These are phyloP conservation scores for Brachyhypopomus gauderio DNA, from an alignment of 2,113 vertebrate genomes.

Conservation along the genomic window DNA sequence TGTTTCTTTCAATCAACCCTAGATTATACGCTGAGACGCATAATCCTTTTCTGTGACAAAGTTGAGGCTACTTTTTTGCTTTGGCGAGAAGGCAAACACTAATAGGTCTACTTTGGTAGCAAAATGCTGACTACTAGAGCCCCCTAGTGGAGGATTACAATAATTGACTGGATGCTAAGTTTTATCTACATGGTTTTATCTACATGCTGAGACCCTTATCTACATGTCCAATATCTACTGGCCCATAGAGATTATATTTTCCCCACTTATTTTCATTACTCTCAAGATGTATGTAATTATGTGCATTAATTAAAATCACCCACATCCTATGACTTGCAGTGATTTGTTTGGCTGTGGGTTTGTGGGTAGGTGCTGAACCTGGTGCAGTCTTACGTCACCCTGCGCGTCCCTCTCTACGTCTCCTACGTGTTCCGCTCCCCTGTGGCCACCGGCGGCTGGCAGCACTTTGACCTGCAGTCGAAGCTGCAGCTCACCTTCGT, in stretches of 20 bases:
- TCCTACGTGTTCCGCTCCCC: constrained; percentile 94
- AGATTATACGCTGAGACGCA: constrained; percentile 41
- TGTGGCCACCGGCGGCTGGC: constrained; percentile 86
- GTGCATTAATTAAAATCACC: neutral
- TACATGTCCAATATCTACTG: too few species aligned
- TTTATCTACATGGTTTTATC: too few species aligned
- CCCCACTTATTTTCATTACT: neutral
- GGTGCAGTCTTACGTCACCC: constrained; percentile 92
- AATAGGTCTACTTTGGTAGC: neutral
- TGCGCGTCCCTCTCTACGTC: constrained; percentile 89
- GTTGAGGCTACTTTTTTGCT: constrained; percentile 16
- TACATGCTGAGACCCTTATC: too few species aligned
- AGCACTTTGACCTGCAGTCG: constrained; percentile 92
- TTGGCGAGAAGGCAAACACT: constrained; percentile 6
- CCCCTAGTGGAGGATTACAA: constrained; percentile 59
- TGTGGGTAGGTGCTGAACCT: constrained; percentile 85
- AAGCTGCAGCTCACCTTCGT: constrained; percentile 94
- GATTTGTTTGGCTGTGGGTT: neutral
- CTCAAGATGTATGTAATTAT: neutral
- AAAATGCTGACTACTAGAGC: constrained; percentile 58
- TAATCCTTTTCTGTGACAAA: constrained; percentile 42
- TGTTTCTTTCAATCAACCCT: constrained; percentile 50
- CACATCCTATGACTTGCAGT: neutral
- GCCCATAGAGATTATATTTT: neutral
- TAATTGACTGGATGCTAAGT: neutral